These are phyloP conservation scores for Sphenopsis melanotis DNA, from an alignment of 2,797 vertebrate genomes.

Conservation along the genomic window DNA sequence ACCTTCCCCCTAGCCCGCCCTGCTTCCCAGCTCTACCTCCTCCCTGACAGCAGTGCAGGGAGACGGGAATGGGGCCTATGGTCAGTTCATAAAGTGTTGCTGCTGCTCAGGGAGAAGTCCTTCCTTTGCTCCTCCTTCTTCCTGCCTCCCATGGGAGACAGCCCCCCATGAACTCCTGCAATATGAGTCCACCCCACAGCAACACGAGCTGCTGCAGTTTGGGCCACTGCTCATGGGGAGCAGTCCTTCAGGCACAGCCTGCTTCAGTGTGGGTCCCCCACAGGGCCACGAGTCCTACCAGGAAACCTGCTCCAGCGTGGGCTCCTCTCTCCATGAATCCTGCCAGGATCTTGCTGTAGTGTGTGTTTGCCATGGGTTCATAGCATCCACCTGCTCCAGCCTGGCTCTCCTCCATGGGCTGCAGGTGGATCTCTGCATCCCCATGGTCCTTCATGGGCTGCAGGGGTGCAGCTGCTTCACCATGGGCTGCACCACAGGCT, in stretches of 20 bases:
- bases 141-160: background rate
- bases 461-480: no score
- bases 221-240: no score
- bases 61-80: background rate
- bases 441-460: background rate
- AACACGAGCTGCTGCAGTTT: background rate
- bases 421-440: no score
- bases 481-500: background rate
- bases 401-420: background rate
- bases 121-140: background rate
- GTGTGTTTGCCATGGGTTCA: background rate
- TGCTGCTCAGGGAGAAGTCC: background rate
- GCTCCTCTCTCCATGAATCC: background rate
- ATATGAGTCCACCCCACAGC: background rate
- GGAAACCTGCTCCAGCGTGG: accelerated
- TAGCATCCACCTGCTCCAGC: background rate
- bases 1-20: background rate
- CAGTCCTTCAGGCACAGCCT: background rate
- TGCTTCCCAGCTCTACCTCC: background rate
- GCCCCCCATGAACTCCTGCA: background rate
- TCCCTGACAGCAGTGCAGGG: background rate
- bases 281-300: background rate
- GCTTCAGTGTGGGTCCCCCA: background rate
- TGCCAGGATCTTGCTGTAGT: background rate
- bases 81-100: background rate